Evolutionary conservation across 2,888 invertebrate species (phyloP).

Genomic region (Brachyopa scutellaris): DNA sequence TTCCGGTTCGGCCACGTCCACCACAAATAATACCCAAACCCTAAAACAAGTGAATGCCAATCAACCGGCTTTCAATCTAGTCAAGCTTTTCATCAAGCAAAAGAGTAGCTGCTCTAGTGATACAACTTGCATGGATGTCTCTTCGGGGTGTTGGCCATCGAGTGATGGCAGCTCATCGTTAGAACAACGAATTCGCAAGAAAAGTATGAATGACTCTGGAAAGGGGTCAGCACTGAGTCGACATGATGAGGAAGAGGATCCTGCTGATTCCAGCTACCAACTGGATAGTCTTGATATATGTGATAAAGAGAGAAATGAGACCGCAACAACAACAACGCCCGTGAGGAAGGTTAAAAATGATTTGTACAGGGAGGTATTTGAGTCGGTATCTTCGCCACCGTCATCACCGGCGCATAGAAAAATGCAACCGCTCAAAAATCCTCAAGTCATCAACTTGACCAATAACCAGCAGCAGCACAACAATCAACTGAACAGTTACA

Average conservation of each 20-base stretch:
- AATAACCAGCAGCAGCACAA: conserved; percentile 74
- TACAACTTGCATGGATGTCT: conserved; percentile 88
- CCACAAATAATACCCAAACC: conserved; percentile 68
- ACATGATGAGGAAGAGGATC: conserved; percentile 80
- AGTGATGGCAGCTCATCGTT: conserved; percentile 80
- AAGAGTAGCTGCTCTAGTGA: conserved; percentile 90
- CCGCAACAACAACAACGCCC: conserved; percentile 70
- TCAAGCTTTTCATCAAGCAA: conserved; percentile 94
- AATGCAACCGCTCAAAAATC: conserved; percentile 80
- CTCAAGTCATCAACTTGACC: conserved; percentile 79
- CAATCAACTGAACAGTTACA: conserved; percentile 78
- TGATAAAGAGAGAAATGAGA: conserved; percentile 73
- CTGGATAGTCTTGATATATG: conserved; percentile 77
- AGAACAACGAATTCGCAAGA: conserved; percentile 80
- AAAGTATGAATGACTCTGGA: conserved; percentile 82
- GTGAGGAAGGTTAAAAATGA: conserved; percentile 72
- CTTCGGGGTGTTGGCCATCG: conserved; percentile 90
- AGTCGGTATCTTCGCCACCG: conserved; percentile 74
- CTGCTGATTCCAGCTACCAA: conserved; percentile 75
- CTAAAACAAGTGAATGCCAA: conserved; percentile 82
- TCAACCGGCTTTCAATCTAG: conserved; percentile 90
- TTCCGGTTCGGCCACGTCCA: conserved; percentile 79
- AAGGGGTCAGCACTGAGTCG: conserved; percentile 81
- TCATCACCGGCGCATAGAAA: conserved; percentile 79
- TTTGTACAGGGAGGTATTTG: conserved; percentile 74